phyloP scores from a whole-genome alignment of 1,140 invertebrate species.

The Drosophila erecta region DNA sequence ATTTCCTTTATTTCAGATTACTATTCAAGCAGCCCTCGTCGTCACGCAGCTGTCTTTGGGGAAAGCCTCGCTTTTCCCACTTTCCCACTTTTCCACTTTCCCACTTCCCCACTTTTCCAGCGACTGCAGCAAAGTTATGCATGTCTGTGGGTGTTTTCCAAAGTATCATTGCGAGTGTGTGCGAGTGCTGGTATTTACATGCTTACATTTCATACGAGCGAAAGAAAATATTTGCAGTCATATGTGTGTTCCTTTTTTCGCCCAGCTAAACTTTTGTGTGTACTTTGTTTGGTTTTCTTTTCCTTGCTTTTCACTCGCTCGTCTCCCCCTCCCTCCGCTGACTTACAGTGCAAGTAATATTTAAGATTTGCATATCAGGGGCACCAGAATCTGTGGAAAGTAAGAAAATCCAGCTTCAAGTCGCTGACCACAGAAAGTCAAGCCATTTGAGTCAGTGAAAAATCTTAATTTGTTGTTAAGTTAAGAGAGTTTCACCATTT shows the following conservation, averaged over 20 bases:
- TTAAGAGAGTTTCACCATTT: too few species aligned
- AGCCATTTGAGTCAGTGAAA: slow-evolving; percentile 25
- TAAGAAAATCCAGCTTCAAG: slow-evolving; percentile 22
- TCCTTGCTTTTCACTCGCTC: slow-evolving; percentile 15
- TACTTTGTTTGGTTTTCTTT: slow-evolving; percentile 73
- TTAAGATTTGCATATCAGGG: slow-evolving; percentile 45
- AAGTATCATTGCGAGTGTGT: slow-evolving; percentile 15
- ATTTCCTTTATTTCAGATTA: neutral
- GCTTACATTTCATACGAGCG: slow-evolving; percentile 75
- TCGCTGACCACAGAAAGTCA: neutral
- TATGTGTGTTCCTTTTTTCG: slow-evolving; percentile 41
- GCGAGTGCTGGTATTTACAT: slow-evolving; percentile 57
- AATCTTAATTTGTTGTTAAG: neutral
- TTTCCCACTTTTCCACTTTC: neutral
- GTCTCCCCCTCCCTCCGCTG: neutral
- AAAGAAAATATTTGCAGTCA: slow-evolving; percentile 79
- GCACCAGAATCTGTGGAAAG: neutral
- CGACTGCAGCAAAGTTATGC: slow-evolving; percentile 57
- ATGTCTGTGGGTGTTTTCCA: slow-evolving; percentile 35
- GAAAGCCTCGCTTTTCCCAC: neutral
- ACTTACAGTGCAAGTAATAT: slow-evolving; percentile 61
- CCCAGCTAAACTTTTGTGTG: slow-evolving; percentile 60
- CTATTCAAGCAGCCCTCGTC: slow-evolving; percentile 34
- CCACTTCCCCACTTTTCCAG: slow-evolving; percentile 20
- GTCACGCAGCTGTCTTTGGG: slow-evolving; percentile 32